Conservation (phyloP, 2,888 invertebrate species). For the Drosophila antonietae region DNA sequence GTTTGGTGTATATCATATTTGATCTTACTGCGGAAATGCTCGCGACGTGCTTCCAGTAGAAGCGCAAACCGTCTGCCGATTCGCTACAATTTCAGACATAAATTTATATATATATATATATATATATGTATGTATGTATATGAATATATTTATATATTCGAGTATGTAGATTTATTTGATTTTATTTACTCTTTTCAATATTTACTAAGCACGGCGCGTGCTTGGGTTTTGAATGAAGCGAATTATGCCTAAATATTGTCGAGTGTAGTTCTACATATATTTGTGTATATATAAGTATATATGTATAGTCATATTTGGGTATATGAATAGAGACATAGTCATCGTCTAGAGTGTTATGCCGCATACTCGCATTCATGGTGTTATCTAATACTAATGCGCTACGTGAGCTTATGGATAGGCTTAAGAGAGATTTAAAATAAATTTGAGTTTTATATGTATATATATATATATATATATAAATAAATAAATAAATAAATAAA, state of each 20-base stretch:
- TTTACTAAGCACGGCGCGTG: constrained; percentile 72
- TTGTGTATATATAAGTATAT: not conserved
- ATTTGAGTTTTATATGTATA: no score
- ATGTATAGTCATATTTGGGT: not conserved
- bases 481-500: no score
- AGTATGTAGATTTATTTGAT: constrained; percentile 49
- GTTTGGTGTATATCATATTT: constrained; percentile 61
- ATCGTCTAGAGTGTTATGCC: constrained; percentile 1
- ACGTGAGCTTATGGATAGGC: not conserved
- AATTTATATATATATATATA: constrained; percentile 10
- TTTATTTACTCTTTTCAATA: constrained; percentile 71
- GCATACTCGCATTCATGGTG: constrained; percentile 2
- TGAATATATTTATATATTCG: not conserved
- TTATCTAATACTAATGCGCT: constrained; percentile 15
- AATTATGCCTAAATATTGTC: constrained; percentile 49
- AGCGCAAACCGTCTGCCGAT: constrained; percentile 51
- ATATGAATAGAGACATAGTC: not conserved
- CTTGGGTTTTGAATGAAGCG: constrained; percentile 69
- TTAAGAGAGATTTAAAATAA: not conserved
- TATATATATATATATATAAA: no score
- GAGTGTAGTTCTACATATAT: constrained; percentile 13
- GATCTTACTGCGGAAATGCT: constrained; percentile 77
- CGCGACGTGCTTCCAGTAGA: constrained; percentile 66
- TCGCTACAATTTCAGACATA: constrained; percentile 63
- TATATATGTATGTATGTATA: constrained; percentile 6